Evolutionary conservation across 2,797 vertebrate species (phyloP).

Genomic region (Eospalax fontanierii): DNA sequence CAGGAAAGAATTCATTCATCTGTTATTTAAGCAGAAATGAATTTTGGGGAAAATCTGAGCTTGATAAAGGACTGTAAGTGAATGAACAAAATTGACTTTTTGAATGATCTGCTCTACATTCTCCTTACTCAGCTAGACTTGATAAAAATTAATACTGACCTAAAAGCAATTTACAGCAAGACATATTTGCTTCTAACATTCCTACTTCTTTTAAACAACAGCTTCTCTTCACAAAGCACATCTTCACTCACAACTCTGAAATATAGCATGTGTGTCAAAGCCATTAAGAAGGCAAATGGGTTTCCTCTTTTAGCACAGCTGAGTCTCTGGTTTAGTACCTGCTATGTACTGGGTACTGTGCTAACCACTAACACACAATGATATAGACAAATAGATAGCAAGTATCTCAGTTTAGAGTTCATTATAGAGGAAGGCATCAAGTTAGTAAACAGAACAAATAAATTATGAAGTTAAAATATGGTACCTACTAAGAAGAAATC

Average conservation of each 20-base stretch:
- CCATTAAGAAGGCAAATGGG: not conserved
- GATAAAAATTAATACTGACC: not conserved
- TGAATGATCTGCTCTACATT: not conserved
- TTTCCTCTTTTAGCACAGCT: constrained; percentile 8
- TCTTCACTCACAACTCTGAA: not conserved
- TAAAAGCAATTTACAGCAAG: constrained; percentile 19
- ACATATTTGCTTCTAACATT: not conserved
- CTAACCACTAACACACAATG: constrained; percentile 7
- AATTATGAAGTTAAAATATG: constrained; percentile 36
- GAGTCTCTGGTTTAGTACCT: not conserved
- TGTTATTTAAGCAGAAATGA: constrained; percentile 57
- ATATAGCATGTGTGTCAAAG: not conserved
- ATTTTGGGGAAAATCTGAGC: not conserved
- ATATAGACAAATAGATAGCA: not conserved
- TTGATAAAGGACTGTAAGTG: not conserved
- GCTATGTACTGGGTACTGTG: not conserved
- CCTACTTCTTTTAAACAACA: constrained; percentile 34
- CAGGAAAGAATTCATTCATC: constrained; percentile 31
- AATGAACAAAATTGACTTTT: constrained; percentile 2
- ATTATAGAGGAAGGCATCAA: constrained; percentile 4
- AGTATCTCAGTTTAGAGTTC: not conserved
- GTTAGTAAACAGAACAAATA: not conserved
- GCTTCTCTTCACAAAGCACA: not conserved
- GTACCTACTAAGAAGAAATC: constrained; percentile 8
- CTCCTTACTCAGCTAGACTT: constrained; percentile 8